These are phyloP conservation scores for Eupeodes corollae DNA, from an alignment of 1,140 invertebrate species.

Conservation along the genomic window DNA sequence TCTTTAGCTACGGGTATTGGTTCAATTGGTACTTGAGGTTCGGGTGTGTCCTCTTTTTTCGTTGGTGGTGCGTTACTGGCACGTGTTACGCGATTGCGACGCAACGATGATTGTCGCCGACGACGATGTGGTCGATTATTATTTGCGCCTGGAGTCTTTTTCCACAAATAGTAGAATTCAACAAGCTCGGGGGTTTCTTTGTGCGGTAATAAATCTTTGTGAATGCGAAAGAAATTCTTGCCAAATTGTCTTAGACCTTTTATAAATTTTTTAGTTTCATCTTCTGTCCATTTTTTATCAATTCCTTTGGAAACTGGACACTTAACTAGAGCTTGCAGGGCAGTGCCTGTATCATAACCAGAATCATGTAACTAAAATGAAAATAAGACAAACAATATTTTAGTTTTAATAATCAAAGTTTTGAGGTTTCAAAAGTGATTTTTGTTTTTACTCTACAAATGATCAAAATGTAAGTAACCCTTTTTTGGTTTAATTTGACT, in stretches of 20 bases:
- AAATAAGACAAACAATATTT: conserved; percentile 1
- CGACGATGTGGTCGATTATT: conserved; percentile 84
- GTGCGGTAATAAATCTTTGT: conserved; percentile 89
- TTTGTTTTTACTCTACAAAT: no score
- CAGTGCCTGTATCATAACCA: conserved; percentile 89
- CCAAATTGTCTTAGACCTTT: conserved; percentile 96
- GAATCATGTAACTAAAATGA: conserved; percentile 71
- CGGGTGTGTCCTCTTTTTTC: conserved; percentile 37
- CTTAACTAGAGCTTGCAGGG: conserved; percentile 90
- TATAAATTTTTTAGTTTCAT: conserved; percentile 95
- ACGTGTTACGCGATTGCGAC: conserved; percentile 74
- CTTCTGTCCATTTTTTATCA: conserved; percentile 96
- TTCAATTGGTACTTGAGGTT: conserved; percentile 37
- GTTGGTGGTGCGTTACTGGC: conserved; percentile 42
- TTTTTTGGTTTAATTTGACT: no score
- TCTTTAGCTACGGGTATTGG: conserved; percentile 50
- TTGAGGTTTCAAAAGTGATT: no score
- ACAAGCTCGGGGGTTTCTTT: conserved; percentile 95
- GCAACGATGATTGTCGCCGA: conserved; percentile 75
- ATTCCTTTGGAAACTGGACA: conserved; percentile 93
- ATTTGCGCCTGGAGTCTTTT: conserved; percentile 98
- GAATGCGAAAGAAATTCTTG: conserved; percentile 98
- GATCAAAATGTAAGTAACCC: no score
- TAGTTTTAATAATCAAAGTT: not conserved
- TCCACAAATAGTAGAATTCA: conserved; percentile 99